Evolutionary conservation across 2,113 vertebrate species (phyloP).

Genomic region (Mus musculus): DNA sequence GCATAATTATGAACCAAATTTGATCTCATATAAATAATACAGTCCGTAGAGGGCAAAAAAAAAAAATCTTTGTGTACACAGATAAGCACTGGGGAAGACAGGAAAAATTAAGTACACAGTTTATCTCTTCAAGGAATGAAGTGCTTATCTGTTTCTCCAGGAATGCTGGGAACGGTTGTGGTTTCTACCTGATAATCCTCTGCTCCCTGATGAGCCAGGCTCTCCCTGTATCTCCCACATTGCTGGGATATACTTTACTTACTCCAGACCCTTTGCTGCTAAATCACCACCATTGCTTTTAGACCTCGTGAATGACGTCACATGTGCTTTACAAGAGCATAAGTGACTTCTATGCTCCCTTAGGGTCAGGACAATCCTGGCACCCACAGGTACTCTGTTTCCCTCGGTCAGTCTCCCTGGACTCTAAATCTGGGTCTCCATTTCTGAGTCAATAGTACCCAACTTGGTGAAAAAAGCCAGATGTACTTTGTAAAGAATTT

Average conservation of each 20-base stretch:
- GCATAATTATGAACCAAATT: conserved; percentile 6
- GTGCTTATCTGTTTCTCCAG: neutral
- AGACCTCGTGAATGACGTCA: neutral
- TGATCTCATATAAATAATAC: neutral
- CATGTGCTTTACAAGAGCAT: neutral
- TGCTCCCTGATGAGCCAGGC: neutral
- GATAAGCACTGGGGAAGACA: neutral
- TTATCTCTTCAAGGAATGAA: neutral
- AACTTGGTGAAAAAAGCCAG: neutral
- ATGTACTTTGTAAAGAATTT: neutral
- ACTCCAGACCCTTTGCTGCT: neutral
- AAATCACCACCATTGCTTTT: neutral
- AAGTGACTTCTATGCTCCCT: neutral
- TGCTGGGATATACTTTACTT: neutral
- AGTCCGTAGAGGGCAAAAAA: neutral
- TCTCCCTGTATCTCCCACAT: neutral
- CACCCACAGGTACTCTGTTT: neutral
- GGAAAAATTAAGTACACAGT: neutral
- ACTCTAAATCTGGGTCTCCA: neutral
- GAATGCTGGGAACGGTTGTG: neutral
- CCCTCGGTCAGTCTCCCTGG: neutral
- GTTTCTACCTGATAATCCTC: neutral
- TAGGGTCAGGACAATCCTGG: neutral
- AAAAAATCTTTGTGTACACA: neutral
- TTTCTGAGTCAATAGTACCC: neutral